Evolutionary conservation across 2,888 invertebrate genomes (phyloP).

Genomic region (Plutella xylostella): DNA sequence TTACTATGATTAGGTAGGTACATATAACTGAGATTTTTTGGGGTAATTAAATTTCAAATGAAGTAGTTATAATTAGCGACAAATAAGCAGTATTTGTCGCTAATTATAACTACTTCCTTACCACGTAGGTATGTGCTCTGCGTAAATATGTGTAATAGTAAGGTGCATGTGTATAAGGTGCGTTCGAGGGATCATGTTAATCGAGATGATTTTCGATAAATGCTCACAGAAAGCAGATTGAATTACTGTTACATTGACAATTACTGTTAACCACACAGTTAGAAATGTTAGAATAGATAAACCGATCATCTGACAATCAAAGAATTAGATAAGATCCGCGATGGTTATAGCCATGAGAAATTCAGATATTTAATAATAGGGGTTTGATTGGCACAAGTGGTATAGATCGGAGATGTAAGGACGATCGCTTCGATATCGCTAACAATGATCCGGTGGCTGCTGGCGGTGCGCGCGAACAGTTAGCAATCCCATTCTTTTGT

Average conservation of each 20-base stretch:
- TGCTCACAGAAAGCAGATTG: not conserved
- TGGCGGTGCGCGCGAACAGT: conserved; percentile 40
- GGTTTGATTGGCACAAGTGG: conserved; percentile 5
- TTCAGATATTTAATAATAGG: not conserved
- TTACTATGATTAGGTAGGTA: too few relatives aligned
- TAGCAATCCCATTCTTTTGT: conserved; percentile 53
- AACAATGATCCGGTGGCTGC: conserved; percentile 30
- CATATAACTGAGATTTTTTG: too few relatives aligned
- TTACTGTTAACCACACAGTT: not conserved
- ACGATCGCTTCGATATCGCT: conserved; percentile 23
- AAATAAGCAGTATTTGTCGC: too few relatives aligned
- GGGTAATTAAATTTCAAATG: too few relatives aligned
- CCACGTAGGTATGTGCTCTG: too few relatives aligned
- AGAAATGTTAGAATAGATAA: conserved; percentile 1
- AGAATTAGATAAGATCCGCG: conserved; percentile 7
- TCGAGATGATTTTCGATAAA: not conserved
- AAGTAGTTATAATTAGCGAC: too few relatives aligned
- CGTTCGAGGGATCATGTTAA: too few relatives aligned
- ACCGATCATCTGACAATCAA: not conserved
- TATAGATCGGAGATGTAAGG: conserved; percentile 6
- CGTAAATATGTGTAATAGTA: too few relatives aligned
- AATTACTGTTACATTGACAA: not conserved
- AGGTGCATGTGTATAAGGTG: too few relatives aligned
- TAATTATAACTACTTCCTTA: too few relatives aligned
- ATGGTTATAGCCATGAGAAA: not conserved